Percentiles rank a stretch among this genome's conserved stretches.
phyloP scores from a whole-genome alignment of 2,113 vertebrate species.

The Ancistrus triradiatus region DNA sequence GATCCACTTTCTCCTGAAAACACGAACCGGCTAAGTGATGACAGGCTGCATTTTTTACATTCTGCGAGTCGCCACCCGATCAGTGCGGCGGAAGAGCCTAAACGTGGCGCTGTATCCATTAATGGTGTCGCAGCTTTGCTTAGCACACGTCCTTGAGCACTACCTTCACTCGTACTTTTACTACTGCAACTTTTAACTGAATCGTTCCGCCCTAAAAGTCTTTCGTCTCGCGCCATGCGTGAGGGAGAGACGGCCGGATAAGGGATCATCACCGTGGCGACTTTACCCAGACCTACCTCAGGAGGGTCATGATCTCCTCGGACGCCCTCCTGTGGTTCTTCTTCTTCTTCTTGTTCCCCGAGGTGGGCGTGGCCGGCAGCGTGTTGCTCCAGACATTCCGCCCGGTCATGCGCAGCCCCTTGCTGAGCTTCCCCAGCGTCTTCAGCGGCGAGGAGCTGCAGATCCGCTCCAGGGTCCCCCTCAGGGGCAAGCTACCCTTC shows the following conservation, averaged over 20 bases:
- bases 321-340: constrained; percentile 69
- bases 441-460: constrained; percentile 78
- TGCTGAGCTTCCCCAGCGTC: constrained; percentile 73
- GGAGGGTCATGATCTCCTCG: constrained; percentile 71
- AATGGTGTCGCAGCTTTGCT: no score
- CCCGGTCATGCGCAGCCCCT: constrained; percentile 67
- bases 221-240: no score
- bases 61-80: no score
- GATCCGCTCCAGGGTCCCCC: constrained; percentile 79
- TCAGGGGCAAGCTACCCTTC: constrained; percentile 61
- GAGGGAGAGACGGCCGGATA: no score
- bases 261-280: no score
- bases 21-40: neutral
- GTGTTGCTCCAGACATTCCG: constrained; percentile 62
- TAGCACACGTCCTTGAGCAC: no score
- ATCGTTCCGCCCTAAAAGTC: no score
- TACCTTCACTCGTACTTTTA: no score
- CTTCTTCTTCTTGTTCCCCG: constrained; percentile 56
- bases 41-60: no score
- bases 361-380: constrained; percentile 61
- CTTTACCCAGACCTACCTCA: constrained; percentile 32
- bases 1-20: neutral
- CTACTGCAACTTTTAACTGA: no score
- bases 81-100: no score
- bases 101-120: no score